phyloP scores from a whole-genome alignment of 1,140 invertebrate species.

The Procambarus virginalis region DNA sequence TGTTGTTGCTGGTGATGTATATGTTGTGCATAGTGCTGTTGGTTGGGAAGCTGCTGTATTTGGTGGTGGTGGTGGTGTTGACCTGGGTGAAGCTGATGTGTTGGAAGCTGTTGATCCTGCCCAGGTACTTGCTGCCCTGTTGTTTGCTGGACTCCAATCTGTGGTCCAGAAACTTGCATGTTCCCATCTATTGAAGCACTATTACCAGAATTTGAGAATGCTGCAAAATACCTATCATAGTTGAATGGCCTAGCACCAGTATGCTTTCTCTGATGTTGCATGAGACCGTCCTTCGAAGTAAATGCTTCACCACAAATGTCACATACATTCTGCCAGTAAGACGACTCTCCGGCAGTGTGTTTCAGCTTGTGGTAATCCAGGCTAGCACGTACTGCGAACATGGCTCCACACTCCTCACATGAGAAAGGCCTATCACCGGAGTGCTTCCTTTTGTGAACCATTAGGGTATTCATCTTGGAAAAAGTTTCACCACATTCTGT shows the following conservation, averaged over 20 bases:
- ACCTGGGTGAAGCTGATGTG: slow-evolving; percentile 4
- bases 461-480: slow-evolving; percentile 57
- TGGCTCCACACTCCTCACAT: slow-evolving; percentile 50
- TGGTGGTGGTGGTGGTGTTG: slow-evolving; percentile 21
- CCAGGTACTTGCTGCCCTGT: slow-evolving; percentile 9
- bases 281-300: slow-evolving; percentile 55
- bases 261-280: slow-evolving; percentile 55
- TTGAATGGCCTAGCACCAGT: slow-evolving; percentile 51
- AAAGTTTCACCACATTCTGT: slow-evolving; percentile 54
- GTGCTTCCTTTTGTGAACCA: slow-evolving; percentile 58
- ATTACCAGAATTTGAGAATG: slow-evolving; percentile 35
- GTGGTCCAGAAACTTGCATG: slow-evolving; percentile 5
- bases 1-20: slow-evolving; percentile 40
- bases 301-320: slow-evolving; percentile 57
- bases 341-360: slow-evolving; percentile 42
- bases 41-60: neutral
- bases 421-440: slow-evolving; percentile 36
- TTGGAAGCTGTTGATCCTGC: slow-evolving; percentile 8
- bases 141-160: slow-evolving; percentile 11
- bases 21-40: slow-evolving; percentile 25
- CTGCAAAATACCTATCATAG: slow-evolving; percentile 53
- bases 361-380: slow-evolving; percentile 57
- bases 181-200: neutral
- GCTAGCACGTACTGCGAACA: slow-evolving; percentile 54
- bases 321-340: slow-evolving; percentile 58